phyloP scores from a whole-genome alignment of 1,140 invertebrate species.

The Neoseiulus cucumeris region DNA sequence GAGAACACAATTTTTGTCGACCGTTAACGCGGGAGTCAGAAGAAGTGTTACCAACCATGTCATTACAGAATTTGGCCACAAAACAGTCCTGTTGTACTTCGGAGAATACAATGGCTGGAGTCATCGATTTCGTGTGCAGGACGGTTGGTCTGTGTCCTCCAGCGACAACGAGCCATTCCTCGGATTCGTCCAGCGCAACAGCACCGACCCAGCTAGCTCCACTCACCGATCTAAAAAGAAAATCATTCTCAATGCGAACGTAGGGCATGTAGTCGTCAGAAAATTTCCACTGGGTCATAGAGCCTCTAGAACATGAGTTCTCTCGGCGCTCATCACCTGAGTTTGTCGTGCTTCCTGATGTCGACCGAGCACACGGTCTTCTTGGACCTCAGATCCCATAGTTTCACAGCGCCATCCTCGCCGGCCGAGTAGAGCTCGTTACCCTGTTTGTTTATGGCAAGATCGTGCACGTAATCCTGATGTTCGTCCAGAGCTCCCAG shows the following conservation, averaged over 20 bases:
- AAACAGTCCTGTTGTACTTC: background rate
- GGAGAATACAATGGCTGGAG: background rate
- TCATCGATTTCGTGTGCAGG: slow-evolving; percentile 5
- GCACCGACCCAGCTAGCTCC: background rate
- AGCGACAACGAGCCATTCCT: slow-evolving; percentile 4
- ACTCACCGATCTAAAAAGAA: background rate
- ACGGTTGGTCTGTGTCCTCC: slow-evolving; percentile 3
- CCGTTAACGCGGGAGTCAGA: no score
- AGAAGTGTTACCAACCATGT: background rate
- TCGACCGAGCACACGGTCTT: slow-evolving; percentile 3
- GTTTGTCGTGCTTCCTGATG: background rate
- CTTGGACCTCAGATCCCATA: background rate
- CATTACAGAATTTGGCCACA: background rate
- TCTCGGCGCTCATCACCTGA: background rate
- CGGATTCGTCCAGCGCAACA: background rate
- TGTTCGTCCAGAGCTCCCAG: slow-evolving; percentile 1
- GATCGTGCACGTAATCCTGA: slow-evolving; percentile 1
- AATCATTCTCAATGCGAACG: no score
- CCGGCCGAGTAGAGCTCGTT: slow-evolving; percentile 1
- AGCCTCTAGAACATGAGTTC: no score
- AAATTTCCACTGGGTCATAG: no score
- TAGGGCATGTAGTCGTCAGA: no score
- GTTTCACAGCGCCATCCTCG: slow-evolving; percentile 6
- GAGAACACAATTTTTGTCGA: no score
- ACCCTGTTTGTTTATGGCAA: background rate